A percentile compares a stretch with the other conserved stretches of the same genome.
Evolutionary conservation across 2,797 vertebrate genomes (phyloP).

Genomic region (Atherinosoma microstoma): DNA sequence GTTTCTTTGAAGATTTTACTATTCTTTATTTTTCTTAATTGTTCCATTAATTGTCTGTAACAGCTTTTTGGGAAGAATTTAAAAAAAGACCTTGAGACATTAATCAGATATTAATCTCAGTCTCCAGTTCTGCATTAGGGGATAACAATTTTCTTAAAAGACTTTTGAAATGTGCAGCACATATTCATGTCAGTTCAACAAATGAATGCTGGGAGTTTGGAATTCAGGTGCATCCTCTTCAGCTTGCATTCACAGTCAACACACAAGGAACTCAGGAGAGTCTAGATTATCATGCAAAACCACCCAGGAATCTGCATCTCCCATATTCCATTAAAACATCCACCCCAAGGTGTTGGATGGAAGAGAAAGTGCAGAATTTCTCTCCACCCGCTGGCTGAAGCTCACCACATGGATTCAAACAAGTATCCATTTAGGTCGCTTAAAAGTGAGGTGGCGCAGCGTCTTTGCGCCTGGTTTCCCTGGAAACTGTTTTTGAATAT

Average conservation of each 20-base stretch:
- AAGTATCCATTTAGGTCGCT: conserved; percentile 35
- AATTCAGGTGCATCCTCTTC: conserved; percentile 38
- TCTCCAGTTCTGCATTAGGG: no score
- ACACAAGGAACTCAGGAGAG: conserved; percentile 55
- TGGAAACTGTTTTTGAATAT: conserved; percentile 44
- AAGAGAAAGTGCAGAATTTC: conserved; percentile 33
- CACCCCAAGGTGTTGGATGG: conserved; percentile 44
- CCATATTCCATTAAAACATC: conserved; percentile 70
- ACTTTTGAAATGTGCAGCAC: not conserved
- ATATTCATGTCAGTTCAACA: conserved; percentile 20
- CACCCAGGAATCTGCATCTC: conserved; percentile 55
- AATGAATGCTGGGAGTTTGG: conserved; percentile 34
- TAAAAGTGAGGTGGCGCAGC: conserved; percentile 19
- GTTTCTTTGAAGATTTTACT: not conserved
- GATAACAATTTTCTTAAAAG: not conserved
- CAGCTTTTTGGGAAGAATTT: not conserved
- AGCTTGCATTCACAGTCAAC: conserved; percentile 60
- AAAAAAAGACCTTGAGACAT: not conserved
- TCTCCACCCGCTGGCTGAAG: conserved; percentile 22
- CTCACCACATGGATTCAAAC: conserved; percentile 48
- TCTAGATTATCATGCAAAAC: conserved; percentile 66
- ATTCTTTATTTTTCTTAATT: not conserved
- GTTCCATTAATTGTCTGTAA: not conserved
- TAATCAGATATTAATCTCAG: no score
- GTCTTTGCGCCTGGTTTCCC: conserved; percentile 33